Percentiles rank a stretch among this genome's conserved stretches.
Evolutionary conservation across 2,888 invertebrate genomes (phyloP).

Genomic region (Loripinus fragilis): DNA sequence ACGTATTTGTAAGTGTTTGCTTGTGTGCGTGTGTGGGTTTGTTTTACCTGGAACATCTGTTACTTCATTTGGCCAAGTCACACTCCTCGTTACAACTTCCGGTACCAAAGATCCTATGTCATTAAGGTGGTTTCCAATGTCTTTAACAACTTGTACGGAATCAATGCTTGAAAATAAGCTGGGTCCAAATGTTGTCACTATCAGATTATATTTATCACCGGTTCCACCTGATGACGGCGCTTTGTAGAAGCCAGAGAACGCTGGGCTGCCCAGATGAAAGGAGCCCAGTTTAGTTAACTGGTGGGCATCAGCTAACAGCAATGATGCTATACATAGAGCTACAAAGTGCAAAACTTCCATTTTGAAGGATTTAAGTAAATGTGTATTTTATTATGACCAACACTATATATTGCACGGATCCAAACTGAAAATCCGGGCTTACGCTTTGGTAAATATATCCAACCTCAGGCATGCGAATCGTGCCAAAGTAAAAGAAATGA

Average conservation of each 20-base stretch:
- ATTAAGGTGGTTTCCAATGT: conserved; percentile 48
- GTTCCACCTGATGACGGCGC: conserved; percentile 19
- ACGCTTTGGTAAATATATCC: too few relatives aligned
- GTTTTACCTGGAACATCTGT: conserved; percentile 61
- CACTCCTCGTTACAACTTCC: conserved; percentile 50
- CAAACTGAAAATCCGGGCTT: too few relatives aligned
- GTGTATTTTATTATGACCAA: too few relatives aligned
- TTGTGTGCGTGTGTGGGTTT: too few relatives aligned
- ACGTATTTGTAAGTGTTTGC: too few relatives aligned
- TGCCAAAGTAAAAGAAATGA: too few relatives aligned
- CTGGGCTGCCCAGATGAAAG: conserved; percentile 40
- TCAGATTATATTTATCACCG: conserved; percentile 44
- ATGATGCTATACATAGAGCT: too few relatives aligned
- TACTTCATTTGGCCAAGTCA: conserved; percentile 65
- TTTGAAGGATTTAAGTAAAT: too few relatives aligned
- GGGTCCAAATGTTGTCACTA: conserved; percentile 60
- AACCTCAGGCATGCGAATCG: too few relatives aligned
- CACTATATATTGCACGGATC: too few relatives aligned
- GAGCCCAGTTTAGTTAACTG: conserved; percentile 36
- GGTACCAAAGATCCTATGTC: conserved; percentile 43
- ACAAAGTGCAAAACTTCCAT: too few relatives aligned
- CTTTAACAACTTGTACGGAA: conserved; percentile 51
- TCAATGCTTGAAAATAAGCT: conserved; percentile 53
- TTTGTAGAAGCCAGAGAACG: conserved; percentile 41
- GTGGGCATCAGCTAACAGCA: not conserved